These are phyloP conservation scores for Diogma glabrata DNA, from an alignment of 2,888 invertebrate species.

Conservation along the genomic window DNA sequence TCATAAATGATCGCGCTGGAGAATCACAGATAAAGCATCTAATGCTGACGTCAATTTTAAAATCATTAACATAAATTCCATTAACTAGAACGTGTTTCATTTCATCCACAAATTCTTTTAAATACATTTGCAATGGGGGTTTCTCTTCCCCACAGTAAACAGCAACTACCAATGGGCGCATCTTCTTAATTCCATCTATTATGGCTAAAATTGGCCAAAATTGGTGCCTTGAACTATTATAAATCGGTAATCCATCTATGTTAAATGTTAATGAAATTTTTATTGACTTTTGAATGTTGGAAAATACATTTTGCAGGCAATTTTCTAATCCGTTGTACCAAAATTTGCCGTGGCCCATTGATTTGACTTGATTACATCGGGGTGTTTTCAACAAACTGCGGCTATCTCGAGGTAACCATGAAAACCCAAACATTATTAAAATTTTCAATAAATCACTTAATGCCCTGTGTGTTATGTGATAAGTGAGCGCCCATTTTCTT, in stretches of 20 bases:
- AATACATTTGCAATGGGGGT: too few relatives aligned
- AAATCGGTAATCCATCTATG: neutral
- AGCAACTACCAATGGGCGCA: too few relatives aligned
- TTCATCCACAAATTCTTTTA: too few relatives aligned
- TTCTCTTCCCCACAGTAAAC: too few relatives aligned
- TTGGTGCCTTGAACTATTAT: too few relatives aligned
- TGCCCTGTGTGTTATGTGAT: neutral
- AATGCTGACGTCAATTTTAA: too few relatives aligned
- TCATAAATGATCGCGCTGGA: too few relatives aligned
- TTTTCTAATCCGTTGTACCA: conserved; percentile 8
- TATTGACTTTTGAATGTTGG: neutral
- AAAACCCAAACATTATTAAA: neutral
- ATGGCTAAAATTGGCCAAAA: neutral
- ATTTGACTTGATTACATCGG: neutral
- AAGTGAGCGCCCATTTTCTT: too few relatives aligned
- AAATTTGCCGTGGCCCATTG: conserved; percentile 7
- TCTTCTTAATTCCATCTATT: neutral
- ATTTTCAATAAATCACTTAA: neutral
- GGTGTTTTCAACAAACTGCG: conserved; percentile 10
- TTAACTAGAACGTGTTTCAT: too few relatives aligned
- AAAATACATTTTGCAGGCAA: neutral
- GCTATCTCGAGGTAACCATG: conserved; percentile 8
- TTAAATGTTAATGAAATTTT: neutral
- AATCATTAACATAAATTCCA: too few relatives aligned
- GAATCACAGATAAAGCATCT: too few relatives aligned